Evolutionary conservation across 2,888 invertebrate species (phyloP).

Genomic region (Heteromyza rotundicornis): DNA sequence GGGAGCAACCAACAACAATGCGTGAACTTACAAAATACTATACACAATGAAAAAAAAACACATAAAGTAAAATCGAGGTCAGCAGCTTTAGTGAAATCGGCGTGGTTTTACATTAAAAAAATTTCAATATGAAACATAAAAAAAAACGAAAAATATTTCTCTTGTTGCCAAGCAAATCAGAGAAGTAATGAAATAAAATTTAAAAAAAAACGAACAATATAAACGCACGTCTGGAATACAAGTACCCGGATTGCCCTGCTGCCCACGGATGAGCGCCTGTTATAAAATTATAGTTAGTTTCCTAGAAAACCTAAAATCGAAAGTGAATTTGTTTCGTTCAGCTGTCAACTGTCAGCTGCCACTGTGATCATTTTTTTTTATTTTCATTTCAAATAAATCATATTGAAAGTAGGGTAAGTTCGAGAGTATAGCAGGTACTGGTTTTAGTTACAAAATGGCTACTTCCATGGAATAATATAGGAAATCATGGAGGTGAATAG

Average conservation of each 20-base stretch:
- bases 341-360: conserved; percentile 6
- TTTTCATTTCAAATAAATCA: not conserved
- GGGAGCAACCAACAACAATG: not conserved
- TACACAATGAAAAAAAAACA: not conserved
- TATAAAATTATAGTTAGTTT: conserved; percentile 48
- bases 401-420: not conserved
- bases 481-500: conserved; percentile 26
- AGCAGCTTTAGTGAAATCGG: not conserved
- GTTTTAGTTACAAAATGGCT: conserved; percentile 13
- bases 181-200: not conserved
- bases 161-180: not conserved
- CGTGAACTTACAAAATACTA: not conserved
- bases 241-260: conserved; percentile 21
- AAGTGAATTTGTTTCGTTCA: no score
- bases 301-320: conserved; percentile 48
- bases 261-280: conserved; percentile 42
- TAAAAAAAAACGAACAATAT: not conserved
- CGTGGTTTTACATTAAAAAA: not conserved
- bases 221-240: not conserved
- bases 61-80: not conserved
- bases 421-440: no score
- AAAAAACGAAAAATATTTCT: not conserved
- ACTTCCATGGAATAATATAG: conserved; percentile 13
- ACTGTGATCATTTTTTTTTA: not conserved
- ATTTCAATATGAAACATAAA: not conserved